phyloP scores from a whole-genome alignment of 1,140 invertebrate species.

The Octopus sinensis region DNA sequence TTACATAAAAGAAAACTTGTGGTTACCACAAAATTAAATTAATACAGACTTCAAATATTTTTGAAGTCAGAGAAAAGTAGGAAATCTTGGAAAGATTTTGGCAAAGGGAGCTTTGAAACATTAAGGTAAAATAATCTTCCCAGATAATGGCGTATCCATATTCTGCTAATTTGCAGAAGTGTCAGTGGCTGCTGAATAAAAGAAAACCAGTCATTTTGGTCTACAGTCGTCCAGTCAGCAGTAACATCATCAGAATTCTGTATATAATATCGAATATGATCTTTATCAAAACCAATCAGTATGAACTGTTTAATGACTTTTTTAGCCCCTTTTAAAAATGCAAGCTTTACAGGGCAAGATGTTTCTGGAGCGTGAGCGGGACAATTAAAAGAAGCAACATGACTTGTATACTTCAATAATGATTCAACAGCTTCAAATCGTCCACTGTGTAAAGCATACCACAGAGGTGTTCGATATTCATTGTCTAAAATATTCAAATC shows the following conservation, averaged over 20 bases:
- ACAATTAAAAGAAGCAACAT: slow-evolving; percentile 38
- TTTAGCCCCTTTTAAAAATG: slow-evolving; percentile 24
- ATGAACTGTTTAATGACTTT: slow-evolving; percentile 40
- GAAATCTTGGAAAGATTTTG: slow-evolving; percentile 36
- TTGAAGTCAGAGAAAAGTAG: slow-evolving; percentile 40
- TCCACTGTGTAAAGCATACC: slow-evolving; percentile 43
- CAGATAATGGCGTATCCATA: slow-evolving; percentile 40
- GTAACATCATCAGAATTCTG: slow-evolving; percentile 16
- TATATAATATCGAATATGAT: slow-evolving; percentile 32
- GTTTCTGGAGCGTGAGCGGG: slow-evolving; percentile 21
- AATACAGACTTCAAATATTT: slow-evolving; percentile 21
- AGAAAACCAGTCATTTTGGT: slow-evolving; percentile 34
- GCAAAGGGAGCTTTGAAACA: slow-evolving; percentile 34
- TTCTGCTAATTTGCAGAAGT: slow-evolving; percentile 34
- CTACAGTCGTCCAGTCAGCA: slow-evolving; percentile 3
- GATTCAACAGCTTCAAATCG: slow-evolving; percentile 38
- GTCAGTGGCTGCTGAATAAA: slow-evolving; percentile 33
- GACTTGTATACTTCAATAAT: slow-evolving; percentile 40
- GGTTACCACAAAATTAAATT: no score
- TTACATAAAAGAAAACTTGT: no score
- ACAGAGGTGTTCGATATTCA: slow-evolving; percentile 36
- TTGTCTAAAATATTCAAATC: slow-evolving; percentile 40
- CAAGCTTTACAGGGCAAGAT: slow-evolving; percentile 35
- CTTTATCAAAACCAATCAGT: slow-evolving; percentile 39
- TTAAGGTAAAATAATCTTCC: slow-evolving; percentile 34